Evolutionary conservation across 2,888 invertebrate genomes (phyloP).

Genomic region (Ganaspis brasiliensis): DNA sequence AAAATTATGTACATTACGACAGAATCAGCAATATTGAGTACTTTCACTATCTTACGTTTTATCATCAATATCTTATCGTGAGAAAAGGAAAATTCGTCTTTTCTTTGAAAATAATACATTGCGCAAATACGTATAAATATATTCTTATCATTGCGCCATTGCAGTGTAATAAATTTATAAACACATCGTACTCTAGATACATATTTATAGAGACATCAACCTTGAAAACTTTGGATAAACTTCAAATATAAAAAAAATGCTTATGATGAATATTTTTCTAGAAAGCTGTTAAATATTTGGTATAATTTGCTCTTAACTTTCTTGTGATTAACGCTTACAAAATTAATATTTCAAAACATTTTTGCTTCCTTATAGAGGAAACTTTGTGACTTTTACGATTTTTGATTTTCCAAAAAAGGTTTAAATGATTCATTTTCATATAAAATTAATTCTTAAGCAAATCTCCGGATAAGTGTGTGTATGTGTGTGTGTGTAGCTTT

Average conservation of each 20-base stretch:
- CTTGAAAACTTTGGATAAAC: not conserved
- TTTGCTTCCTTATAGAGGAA: no score
- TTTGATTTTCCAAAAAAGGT: no score
- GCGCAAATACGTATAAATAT: conserved; percentile 11
- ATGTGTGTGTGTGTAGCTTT: no score
- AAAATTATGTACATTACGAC: not conserved
- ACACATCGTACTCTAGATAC: not conserved
- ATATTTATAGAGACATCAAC: conserved; percentile 4
- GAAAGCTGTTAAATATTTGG: no score
- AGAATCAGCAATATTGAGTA: not conserved
- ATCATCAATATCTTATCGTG: conserved; percentile 39
- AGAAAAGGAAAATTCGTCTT: conserved; percentile 27
- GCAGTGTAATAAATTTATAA: conserved; percentile 21
- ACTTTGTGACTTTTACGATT: no score
- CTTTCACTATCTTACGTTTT: conserved; percentile 21
- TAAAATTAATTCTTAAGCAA: no score
- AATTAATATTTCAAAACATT: no score
- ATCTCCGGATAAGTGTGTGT: no score
- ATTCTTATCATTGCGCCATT: conserved; percentile 18
- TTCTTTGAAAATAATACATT: conserved; percentile 15
- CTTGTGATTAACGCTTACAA: no score
- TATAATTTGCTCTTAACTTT: no score
- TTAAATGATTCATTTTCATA: no score
- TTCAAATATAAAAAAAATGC: conserved; percentile 10
- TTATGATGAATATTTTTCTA: no score